Evolutionary conservation across 2,888 invertebrate genomes (phyloP), one percentile per base, ranked within the genome.

Genomic region (Hyposoter didymator): DNA sequence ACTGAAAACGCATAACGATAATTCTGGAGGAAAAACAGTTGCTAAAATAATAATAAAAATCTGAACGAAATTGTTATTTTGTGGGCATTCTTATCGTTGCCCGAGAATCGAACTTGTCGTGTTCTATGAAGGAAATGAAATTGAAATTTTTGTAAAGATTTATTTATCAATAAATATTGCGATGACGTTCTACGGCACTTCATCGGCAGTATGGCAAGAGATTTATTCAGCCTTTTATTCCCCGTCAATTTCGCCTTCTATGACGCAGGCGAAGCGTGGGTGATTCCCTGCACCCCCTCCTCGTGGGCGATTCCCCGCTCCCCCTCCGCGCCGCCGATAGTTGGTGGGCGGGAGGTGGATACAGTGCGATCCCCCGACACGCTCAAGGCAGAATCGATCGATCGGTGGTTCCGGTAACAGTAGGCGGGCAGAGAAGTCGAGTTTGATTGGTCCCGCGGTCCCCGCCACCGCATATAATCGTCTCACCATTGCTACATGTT

Each of bases 261-360:
- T 52, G 52, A 52, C 52, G 52, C 52, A 52, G 52, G 19, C 52
- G 19, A 52, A 52, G 49, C 49, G 49, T 52, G 49, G 49, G 49
- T 52, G 49, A 52, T 52, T 52, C 49, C 49, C 49, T 52, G 49
- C 7, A n/a, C n/a, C 49, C 49, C 49, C 49, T n/a, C n/a, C n/a
- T 47, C 14, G n/a, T n/a, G n/a, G n/a, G n/a, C n/a, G n/a, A n/a
- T n/a, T n/a, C n/a, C n/a, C n/a, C n/a, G n/a, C n/a, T n/a, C n/a
- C n/a, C n/a, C n/a, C n/a, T n/a, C n/a, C n/a, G 2, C n/a, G n/a
- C n/a, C 1, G 4, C 47, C n/a, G n/a, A 52, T 6, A 19, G 49
- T 52, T 52, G n/a, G 49, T 6, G 19, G 49, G 19, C 49, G n/a
- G 47, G 47, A 49, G 47, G 47, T 5, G 17, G 47, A 49, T 52